These are phyloP conservation scores for Linepithema humile DNA, from an alignment of 1,140 invertebrate genomes.

Conservation along the genomic window DNA sequence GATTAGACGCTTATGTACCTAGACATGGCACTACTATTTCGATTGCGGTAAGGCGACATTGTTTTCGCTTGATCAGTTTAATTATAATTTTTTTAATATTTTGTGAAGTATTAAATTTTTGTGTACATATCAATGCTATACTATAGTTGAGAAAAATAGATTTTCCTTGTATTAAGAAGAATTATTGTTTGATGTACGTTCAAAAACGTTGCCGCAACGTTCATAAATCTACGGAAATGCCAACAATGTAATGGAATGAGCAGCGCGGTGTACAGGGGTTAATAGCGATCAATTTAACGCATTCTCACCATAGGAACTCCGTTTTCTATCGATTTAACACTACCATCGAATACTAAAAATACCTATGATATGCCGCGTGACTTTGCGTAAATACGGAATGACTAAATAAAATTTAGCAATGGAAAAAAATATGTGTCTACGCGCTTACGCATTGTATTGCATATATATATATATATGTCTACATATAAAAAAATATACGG, in stretches of 20 bases:
- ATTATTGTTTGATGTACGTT: background rate
- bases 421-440: conserved; percentile 12
- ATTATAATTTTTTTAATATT: too few species aligned
- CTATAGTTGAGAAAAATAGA: too few species aligned
- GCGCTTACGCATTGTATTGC: background rate
- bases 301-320: conserved; percentile 79
- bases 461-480: background rate
- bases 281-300: conserved; percentile 68
- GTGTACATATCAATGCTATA: too few species aligned
- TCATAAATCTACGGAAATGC: background rate
- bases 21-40: background rate
- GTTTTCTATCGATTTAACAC: conserved; percentile 81
- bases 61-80: too few species aligned
- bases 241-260: background rate
- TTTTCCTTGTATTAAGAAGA: too few species aligned
- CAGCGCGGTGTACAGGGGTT: background rate
- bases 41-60: background rate
- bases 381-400: conserved; percentile 13
- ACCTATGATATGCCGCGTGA: conserved; percentile 49
- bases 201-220: background rate
- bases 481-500: background rate
- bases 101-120: too few species aligned
- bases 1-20: background rate
- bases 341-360: conserved; percentile 74
- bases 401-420: background rate